Base-by-base conservation (phyloP, 2,797 vertebrate species). In the Falco peregrinus region DNA sequence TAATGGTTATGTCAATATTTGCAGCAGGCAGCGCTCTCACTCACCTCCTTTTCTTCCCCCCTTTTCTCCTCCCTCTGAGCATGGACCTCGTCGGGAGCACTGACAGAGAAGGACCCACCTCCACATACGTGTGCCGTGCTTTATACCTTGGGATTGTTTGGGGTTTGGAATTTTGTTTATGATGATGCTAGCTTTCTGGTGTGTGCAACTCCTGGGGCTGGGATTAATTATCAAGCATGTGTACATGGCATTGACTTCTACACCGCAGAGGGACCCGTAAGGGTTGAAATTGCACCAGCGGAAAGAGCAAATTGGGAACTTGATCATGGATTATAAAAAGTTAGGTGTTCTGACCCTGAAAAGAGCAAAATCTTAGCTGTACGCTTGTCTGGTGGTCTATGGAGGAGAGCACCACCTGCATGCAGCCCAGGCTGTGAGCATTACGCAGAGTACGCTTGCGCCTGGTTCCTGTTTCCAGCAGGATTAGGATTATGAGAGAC, bases 1-100 rank as follows among this genome's bases (percentile, higher is more conserved):
- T 97, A 97, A 97, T 95, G 96, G 97, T 89, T 98, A 83, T 97
- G 97, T 97, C 97, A 97, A 97, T 98, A 97, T 98, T 96, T 97
- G 97, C 95, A 91, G 97, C 93, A 91, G 95, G 96, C 73, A 94
- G 90, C 13, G 28, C 48, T 54, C 89, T 96, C 75, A 50, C 94
- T 98, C 96, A 84, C 81, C 80, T 48, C 88, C 69, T 67, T 57
- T 13, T 21, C 86, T 88, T 83, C 48, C 63, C 56, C 45, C 64
- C 28, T 41, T 21, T 51, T 21, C 60, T 71, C 17, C 68, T 53
- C 48, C 71, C 90, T 56, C 28, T 0, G 5, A 54, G 84, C 50
- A 9, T 0, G 68, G 94, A 68, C 73, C 39, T 20, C 5, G 59
- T 3, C 3, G 60, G 78, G 57, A 73, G 74, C 41, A 2, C 53